Conservation (phyloP, 2,888 invertebrate genomes). For the Nipponacmea schrenckii region DNA sequence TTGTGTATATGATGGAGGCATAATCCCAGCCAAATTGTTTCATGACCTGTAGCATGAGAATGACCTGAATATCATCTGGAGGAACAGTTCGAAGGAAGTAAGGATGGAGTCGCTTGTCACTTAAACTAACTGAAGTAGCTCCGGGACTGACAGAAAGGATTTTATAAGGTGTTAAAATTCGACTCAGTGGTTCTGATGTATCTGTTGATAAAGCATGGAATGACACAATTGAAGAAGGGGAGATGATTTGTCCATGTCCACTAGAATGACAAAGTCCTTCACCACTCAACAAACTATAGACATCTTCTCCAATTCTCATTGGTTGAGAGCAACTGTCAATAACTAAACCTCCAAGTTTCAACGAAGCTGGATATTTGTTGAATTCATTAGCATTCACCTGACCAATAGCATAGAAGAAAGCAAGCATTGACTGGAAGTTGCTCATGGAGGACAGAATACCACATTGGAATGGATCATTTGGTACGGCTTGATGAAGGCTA, state of each 20-base stretch:
- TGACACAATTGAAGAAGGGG: slow-evolving; percentile 58
- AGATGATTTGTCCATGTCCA: slow-evolving; percentile 42
- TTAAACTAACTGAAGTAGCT: slow-evolving; percentile 58
- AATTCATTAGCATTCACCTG: slow-evolving; percentile 61
- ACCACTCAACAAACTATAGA: slow-evolving; percentile 65
- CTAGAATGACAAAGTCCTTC: slow-evolving; percentile 59
- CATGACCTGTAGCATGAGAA: slow-evolving; percentile 54
- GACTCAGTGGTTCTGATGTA: slow-evolving; percentile 56
- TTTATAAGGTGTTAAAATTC: slow-evolving; percentile 58
- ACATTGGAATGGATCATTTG: slow-evolving; percentile 61
- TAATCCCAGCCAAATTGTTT: slow-evolving; percentile 62
- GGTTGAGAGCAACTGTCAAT: slow-evolving; percentile 65
- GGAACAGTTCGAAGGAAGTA: slow-evolving; percentile 62
- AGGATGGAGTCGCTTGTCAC: slow-evolving; percentile 44
- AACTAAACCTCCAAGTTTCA: slow-evolving; percentile 63
- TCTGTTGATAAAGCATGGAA: slow-evolving; percentile 59
- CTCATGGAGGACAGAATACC: slow-evolving; percentile 59
- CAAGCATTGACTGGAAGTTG: slow-evolving; percentile 66
- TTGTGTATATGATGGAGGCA: slow-evolving; percentile 61
- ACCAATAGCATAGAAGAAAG: slow-evolving; percentile 68
- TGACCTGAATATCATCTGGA: slow-evolving; percentile 58
- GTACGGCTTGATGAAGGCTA: slow-evolving; percentile 64
- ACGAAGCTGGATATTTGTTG: slow-evolving; percentile 39
- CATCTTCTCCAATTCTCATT: slow-evolving; percentile 62
- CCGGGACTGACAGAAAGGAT: slow-evolving; percentile 64